Percentiles rank a stretch among this genome's conserved stretches.
Conservation (phyloP, 2,888 invertebrate genomes). For the Eugnorisma glareosa region DNA sequence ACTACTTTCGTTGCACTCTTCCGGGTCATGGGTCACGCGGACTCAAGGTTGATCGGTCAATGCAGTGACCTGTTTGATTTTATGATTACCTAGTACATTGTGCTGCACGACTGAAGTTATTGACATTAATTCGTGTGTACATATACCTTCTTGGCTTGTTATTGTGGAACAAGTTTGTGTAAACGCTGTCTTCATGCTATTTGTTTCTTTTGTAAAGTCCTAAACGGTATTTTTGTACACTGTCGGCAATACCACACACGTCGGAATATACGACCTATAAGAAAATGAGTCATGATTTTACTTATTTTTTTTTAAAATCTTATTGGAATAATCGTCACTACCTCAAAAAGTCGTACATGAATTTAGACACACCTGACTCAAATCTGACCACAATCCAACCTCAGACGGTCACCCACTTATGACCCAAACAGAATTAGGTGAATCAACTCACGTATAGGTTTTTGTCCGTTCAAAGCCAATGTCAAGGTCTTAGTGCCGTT, state of each 20-base stretch:
- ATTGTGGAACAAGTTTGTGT: constrained; percentile 29
- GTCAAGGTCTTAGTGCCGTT: constrained; percentile 66
- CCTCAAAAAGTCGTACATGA: background rate
- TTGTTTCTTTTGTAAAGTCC: constrained; percentile 20
- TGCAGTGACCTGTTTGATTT: constrained; percentile 78
- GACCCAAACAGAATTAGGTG: constrained; percentile 52
- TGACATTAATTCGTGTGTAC: constrained; percentile 55
- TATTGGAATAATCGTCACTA: background rate
- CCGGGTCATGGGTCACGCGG: constrained; percentile 74
- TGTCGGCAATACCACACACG: background rate
- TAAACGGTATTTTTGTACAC: constrained; percentile 2
- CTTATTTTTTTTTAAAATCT: background rate
- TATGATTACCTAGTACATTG: constrained; percentile 78
- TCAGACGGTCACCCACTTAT: constrained; percentile 12
- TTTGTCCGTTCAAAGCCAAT: constrained; percentile 41
- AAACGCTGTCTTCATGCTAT: constrained; percentile 21
- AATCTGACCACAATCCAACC: background rate
- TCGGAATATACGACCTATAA: background rate
- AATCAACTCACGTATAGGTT: constrained; percentile 40
- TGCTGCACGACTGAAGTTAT: constrained; percentile 48
- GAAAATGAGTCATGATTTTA: background rate
- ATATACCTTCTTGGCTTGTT: constrained; percentile 36
- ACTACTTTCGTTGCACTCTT: constrained; percentile 81
- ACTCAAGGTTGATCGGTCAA: constrained; percentile 73
- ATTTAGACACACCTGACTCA: background rate